These are phyloP conservation scores for Etheostoma nigrum DNA, from an alignment of 2,797 vertebrate species.

Conservation along the genomic window DNA sequence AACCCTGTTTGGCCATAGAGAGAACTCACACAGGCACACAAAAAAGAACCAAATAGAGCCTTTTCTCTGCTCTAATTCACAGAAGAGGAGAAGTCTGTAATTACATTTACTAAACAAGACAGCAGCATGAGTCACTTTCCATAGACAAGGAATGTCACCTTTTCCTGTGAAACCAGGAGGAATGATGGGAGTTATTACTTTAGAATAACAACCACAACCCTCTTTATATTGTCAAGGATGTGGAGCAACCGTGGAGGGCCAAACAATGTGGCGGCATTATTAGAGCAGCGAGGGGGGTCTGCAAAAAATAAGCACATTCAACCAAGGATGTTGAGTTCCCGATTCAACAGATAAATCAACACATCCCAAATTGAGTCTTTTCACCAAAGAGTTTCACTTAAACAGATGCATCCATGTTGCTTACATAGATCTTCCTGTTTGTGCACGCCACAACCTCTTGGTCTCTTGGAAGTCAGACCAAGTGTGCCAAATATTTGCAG, in stretches of 20 bases:
- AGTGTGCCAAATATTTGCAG: conserved; percentile 82
- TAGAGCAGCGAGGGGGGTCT: conserved; percentile 50
- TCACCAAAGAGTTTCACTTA: conserved; percentile 29
- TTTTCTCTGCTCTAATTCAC: conserved; percentile 52
- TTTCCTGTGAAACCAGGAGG: conserved; percentile 60
- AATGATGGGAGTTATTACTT: conserved; percentile 45
- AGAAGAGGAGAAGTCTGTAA: conserved; percentile 53
- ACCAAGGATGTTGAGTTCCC: conserved; percentile 57
- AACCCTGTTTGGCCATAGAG: conserved; percentile 66
- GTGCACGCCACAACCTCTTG: conserved; percentile 53
- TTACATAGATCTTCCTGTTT: conserved; percentile 78
- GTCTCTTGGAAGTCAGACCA: conserved; percentile 67
- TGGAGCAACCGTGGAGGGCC: conserved; percentile 57
- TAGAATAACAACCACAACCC: conserved; percentile 59
- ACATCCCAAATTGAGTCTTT: conserved; percentile 35
- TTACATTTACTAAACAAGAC: conserved; percentile 74
- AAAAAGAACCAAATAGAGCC: conserved; percentile 14
- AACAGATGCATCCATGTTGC: conserved; percentile 64
- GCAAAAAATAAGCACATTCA: conserved; percentile 62
- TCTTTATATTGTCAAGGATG: conserved; percentile 62
- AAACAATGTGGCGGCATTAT: conserved; percentile 52
- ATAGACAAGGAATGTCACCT: conserved; percentile 74
- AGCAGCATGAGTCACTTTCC: conserved; percentile 72
- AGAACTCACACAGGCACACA: conserved; percentile 54
- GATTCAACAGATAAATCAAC: conserved; percentile 58